Base-by-base conservation (phyloP, 2,888 invertebrate species). In the Neoscelio sp. region DNA sequence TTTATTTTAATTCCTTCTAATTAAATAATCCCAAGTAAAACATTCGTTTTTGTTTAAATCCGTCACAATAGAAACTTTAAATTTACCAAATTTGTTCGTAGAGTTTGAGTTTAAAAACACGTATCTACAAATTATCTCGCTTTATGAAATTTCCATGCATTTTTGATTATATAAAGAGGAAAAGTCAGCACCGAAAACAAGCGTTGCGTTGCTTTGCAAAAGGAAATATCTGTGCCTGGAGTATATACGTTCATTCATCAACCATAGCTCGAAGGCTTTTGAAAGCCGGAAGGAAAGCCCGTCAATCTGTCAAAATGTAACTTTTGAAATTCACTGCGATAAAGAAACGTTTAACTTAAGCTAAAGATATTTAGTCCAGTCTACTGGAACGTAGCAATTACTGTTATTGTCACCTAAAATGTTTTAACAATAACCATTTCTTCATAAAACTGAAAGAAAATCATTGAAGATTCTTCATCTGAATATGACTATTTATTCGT, bases 221-320 rank as follows among this genome's bases (percentile, higher is more conserved):
- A 44, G 54, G 33, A 52, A 70, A 70, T 58, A 48, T 38, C 58
- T 20, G 38, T 13, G 68, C 44, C 62, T 71, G 58, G 2, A 40
- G 28, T 52, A 40, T 20, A 17, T 13, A 20, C 20, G 67, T 58
- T 71, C 71, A 70, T 77, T 77, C 68, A 71, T 70, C 65, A 77
- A 58, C 13, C 23, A 18, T 46, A 30, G 54, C 58, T 58, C 44
- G 64, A 52, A 67, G 77, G 71, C 54, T 67, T 48, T 50, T 26
- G 40, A 67, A 40, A 46, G 50, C 48, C 40, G 44, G 33, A 56
- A 65, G 54, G 50, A 67, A 67, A 46, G n/a, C 30, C 50, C 46
- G 50, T 74, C 50, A 65, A 65, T 65, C 48, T 58, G 65, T 65
- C 58, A 65, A 65, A 65, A 65, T 26, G 42, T 42, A 50, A 58